Evolutionary conservation across 2,797 vertebrate genomes (phyloP).

Genomic region (Alca torda): DNA sequence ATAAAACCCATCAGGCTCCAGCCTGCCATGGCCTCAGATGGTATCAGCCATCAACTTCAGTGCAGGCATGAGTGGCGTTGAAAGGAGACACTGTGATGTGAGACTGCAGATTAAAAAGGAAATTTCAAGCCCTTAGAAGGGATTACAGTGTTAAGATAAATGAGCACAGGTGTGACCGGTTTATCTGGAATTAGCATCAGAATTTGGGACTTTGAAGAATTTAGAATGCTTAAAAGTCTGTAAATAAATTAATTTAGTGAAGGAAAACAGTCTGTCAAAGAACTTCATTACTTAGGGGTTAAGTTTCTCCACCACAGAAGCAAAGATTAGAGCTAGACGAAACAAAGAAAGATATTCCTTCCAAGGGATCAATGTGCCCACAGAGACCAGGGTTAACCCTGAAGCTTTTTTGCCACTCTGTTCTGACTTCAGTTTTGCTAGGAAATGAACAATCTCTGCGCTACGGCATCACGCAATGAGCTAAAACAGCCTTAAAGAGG

Average conservation of each 20-base stretch:
- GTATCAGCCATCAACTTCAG: background rate
- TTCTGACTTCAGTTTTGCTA: background rate
- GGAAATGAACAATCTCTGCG: background rate
- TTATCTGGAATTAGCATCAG: background rate
- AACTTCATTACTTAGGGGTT: background rate
- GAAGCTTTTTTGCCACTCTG: background rate
- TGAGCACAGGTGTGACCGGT: background rate
- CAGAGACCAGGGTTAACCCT: background rate
- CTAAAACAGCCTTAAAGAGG: background rate
- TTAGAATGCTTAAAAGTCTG: background rate
- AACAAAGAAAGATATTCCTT: background rate
- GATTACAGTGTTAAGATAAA: background rate
- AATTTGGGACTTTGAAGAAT: background rate
- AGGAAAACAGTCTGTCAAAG: background rate
- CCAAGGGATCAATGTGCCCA: background rate
- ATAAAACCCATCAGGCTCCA: background rate
- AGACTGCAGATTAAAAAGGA: background rate
- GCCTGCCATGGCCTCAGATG: background rate
- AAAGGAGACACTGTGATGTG: background rate
- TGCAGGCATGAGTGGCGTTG: background rate
- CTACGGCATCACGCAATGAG: background rate
- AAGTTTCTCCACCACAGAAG: background rate
- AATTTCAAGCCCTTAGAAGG: conserved; percentile 16
- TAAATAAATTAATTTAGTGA: background rate
- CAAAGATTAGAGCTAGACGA: background rate